Conservation (phyloP, 2,888 invertebrate genomes). For the Tachina grossa region DNA sequence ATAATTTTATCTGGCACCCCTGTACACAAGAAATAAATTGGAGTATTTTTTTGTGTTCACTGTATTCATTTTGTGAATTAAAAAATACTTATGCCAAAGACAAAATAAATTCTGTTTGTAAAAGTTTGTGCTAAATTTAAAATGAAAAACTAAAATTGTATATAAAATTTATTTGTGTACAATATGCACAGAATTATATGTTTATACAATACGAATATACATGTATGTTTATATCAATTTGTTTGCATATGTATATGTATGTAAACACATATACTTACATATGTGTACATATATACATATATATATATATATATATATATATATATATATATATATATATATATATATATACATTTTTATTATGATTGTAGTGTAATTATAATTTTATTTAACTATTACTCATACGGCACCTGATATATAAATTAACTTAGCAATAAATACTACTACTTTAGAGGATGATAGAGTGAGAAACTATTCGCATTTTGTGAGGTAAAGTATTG, state of each 20-base stretch:
- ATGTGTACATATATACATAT: too few species aligned
- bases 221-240: background rate
- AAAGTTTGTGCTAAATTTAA: constrained; percentile 67
- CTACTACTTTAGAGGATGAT: background rate
- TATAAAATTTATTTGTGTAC: background rate
- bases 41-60: constrained; percentile 15
- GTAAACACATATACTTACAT: background rate
- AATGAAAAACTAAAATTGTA: constrained; percentile 47
- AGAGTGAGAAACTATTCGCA: background rate
- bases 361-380: constrained; percentile 9
- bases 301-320: background rate
- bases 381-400: constrained; percentile 50
- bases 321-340: background rate
- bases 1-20: too few species aligned
- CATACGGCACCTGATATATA: constrained; percentile 35
- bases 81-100: constrained; percentile 56
- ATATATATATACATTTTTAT: background rate
- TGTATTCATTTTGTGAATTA: constrained; percentile 43
- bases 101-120: constrained; percentile 59
- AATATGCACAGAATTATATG: background rate
- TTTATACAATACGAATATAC: background rate
- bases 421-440: constrained; percentile 15
- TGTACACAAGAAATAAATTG: too few species aligned
- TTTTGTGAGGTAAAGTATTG: background rate
- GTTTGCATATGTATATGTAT: background rate